Base-by-base conservation (phyloP, 2,797 vertebrate genomes). In the Hozukius guyotensis region DNA sequence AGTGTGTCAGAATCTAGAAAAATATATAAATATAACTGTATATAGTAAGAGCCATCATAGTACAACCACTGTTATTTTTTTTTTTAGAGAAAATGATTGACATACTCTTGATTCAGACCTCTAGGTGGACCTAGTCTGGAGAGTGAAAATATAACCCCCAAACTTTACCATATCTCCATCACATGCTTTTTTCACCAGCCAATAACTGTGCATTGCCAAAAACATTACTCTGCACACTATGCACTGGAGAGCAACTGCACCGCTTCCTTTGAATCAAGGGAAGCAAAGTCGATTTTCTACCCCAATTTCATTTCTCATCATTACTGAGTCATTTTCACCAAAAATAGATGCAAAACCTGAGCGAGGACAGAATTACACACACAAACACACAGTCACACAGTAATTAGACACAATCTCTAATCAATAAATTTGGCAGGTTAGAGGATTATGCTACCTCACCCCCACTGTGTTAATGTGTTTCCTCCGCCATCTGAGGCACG, bases 311-410 rank as follows among this genome's bases (percentile, higher is more conserved):
- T 53, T 53, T 53, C 52, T 80, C 80, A 76, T 75, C 76, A 83
- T 78, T 79, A 70, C 52, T 49, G 69, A 74, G 59, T 72, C 2
- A 78, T 80, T 86, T 80, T 49, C 53, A 74, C 60, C 38, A 27
- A 77, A 88, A 77, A 88, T 66, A 85, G 75, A 80, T 65, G 49
- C 73, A 85, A 57, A 72, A 80, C 66, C 61, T 63, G 64, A 67
- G 49, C 6, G 25, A 24, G 55, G 32, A 38, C 14, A 72, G 9
- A 64, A 59, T 74, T 59, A 18, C 36, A 65, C 36, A 52, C 72
- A 76, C 68, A 72, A 56, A 82, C 25, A 69, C 29, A 25, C 46
- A 36, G 22, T 60, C 61, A 68, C 63, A 77, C 2, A 52, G 29
- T 72, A 70, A 68, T 64, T 72, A 61, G 53, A 71, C 77, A 72